phyloP scores from a whole-genome alignment of 2,888 invertebrate species.

The Trissoscelio sp. region DNA sequence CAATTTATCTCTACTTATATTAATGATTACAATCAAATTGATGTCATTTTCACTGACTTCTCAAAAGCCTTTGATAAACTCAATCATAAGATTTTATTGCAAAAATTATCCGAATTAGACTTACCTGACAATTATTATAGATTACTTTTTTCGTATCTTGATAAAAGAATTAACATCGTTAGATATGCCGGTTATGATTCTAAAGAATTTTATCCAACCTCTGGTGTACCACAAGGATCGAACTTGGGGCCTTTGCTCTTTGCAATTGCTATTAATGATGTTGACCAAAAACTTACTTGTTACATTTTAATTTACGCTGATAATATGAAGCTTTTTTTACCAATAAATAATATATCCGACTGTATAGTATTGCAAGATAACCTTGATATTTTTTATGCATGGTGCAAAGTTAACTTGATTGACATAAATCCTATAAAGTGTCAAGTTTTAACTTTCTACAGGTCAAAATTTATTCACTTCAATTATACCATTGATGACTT shows the following conservation, averaged over 20 bases:
- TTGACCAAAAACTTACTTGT: background rate
- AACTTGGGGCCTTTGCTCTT: background rate
- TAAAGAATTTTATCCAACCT: background rate
- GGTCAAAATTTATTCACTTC: background rate
- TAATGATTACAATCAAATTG: background rate
- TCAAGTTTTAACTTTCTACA: background rate
- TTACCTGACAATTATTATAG: background rate
- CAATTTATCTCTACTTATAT: background rate
- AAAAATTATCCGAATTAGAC: background rate
- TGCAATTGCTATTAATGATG: background rate
- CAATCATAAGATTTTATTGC: background rate
- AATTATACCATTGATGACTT: background rate
- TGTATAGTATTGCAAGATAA: background rate
- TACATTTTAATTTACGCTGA: background rate
- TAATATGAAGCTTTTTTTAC: background rate
- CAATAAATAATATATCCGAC: background rate
- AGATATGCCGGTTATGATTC: background rate
- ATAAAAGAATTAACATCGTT: background rate
- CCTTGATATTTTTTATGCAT: background rate
- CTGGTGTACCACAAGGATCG: background rate
- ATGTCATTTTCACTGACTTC: constrained; percentile 1
- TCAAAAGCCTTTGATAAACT: constrained; percentile 2
- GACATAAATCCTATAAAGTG: background rate
- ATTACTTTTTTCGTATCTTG: background rate
- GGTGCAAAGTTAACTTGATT: background rate